Evolutionary conservation across 1,140 invertebrate species (phyloP), one percentile per base, ranked within the genome.

Genomic region (Chlorops oryzae): DNA sequence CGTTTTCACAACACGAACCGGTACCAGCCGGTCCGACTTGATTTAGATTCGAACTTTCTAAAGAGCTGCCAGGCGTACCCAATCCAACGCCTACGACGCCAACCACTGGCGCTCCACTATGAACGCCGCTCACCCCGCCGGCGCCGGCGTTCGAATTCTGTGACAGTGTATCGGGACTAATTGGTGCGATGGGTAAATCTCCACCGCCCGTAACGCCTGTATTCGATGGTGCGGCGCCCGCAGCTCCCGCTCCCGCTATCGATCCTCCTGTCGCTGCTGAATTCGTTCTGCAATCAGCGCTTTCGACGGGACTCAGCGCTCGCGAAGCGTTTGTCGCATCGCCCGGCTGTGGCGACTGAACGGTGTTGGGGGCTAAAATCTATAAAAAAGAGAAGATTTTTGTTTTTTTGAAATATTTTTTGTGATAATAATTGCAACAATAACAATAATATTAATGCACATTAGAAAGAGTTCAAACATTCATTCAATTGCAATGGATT

Each of bases 1-100:
- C 92, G 52, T 90, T 91, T 67, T 96, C 92, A 77, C 92, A 96
- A 75, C 92, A 96, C 46, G 86, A 78, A 76, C 42, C 79, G 78
- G 59, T 57, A 40, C 52, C 57, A 35, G 55, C 48, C 39, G 77
- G 75, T 32, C 75, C 73, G 53, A 75, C 80, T 20, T 76, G 68
- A 17, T 72, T n/a, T n/a, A n/a, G n/a, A n/a, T n/a, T n/a, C n/a
- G n/a, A n/a, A n/a, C n/a, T n/a, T n/a, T n/a, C n/a, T n/a, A n/a
- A 69, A 46, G 57, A 20, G 9, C 9, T 13, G 24, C 64, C 35
- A 59, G 55, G 20, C 59, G 59, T 25, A 43, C 56, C 45, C 62
- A 55, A 52, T 65, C 65, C 56, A 61, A 56, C 55, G 62, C 28
- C 4, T 62, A 46, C 63, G 60, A 37, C 50, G 22, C 35, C 47